These are phyloP conservation scores for Carcinoscorpius rotundicauda DNA, from an alignment of 1,140 invertebrate genomes.

Conservation along the genomic window DNA sequence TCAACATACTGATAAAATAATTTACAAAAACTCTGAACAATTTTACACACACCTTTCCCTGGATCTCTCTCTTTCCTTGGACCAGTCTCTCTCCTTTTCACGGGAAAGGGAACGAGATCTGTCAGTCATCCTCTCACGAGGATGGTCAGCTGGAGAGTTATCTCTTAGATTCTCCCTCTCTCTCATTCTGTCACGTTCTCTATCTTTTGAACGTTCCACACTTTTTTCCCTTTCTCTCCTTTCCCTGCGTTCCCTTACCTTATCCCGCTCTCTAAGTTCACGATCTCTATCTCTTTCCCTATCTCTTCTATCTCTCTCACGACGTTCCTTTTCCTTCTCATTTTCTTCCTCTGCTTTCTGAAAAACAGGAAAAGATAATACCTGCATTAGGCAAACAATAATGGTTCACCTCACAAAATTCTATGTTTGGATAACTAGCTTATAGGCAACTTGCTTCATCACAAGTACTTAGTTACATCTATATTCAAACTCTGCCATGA, in stretches of 20 bases:
- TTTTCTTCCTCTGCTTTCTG: constrained; percentile 29
- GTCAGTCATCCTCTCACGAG: neutral
- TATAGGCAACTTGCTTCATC: too few species aligned
- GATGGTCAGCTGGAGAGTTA: constrained; percentile 14
- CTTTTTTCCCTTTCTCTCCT: constrained; percentile 17
- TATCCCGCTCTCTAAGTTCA: constrained; percentile 20
- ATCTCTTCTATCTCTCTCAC: constrained; percentile 25
- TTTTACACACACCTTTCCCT: constrained; percentile 16
- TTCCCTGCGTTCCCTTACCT: constrained; percentile 17
- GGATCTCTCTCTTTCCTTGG: constrained; percentile 33
- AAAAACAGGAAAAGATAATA: constrained; percentile 9
- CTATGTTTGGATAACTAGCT: too few species aligned
- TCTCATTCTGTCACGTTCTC: constrained; percentile 13
- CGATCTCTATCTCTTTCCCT: constrained; percentile 25
- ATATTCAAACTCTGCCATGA: too few species aligned
- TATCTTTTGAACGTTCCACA: constrained; percentile 19
- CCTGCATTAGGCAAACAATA: constrained; percentile 4
- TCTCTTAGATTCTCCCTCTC: constrained; percentile 23
- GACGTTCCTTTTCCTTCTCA: constrained; percentile 29
- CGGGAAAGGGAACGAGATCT: neutral
- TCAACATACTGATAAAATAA: too few species aligned
- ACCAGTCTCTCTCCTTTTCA: constrained; percentile 29
- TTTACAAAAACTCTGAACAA: too few species aligned
- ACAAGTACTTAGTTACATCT: too few species aligned
- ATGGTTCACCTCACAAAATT: neutral